These are phyloP conservation scores for Drosophila borealis DNA, from an alignment of 2,888 invertebrate genomes.

Conservation along the genomic window DNA sequence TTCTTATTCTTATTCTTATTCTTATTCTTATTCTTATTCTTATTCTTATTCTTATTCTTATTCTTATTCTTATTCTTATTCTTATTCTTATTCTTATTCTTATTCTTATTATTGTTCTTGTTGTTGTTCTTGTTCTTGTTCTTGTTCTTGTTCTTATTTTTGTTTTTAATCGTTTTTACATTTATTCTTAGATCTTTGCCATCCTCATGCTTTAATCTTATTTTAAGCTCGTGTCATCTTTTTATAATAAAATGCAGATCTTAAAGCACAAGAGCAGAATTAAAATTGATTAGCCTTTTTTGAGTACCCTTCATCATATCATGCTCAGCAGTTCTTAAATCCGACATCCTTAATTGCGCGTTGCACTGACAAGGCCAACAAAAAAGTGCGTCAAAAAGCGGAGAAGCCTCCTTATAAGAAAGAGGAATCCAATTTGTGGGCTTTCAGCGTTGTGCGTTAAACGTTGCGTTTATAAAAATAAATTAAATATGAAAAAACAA, in stretches of 20 bases:
- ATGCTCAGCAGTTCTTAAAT: conserved; percentile 9
- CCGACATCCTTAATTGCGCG: conserved; percentile 27
- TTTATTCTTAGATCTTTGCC: too few relatives aligned
- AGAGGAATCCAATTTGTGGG: conserved; percentile 19
- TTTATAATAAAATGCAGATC: neutral
- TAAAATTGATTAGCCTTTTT: conserved; percentile 28
- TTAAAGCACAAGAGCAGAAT: conserved; percentile 8
- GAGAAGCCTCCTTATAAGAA: conserved; percentile 19
- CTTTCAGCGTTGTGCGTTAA: conserved; percentile 36
- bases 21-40: neutral
- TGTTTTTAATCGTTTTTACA: neutral
- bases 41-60: neutral
- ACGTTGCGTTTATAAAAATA: conserved; percentile 46
- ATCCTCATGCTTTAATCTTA: neutral
- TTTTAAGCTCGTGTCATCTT: conserved; percentile 12
- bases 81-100: neutral
- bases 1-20: too few relatives aligned
- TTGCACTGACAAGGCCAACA: conserved; percentile 19
- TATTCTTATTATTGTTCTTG: neutral
- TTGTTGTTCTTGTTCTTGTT: neutral
- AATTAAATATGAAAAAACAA: conserved; percentile 8
- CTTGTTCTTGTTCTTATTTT: neutral
- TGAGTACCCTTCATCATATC: neutral
- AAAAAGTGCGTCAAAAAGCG: conserved; percentile 11
- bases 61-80: neutral